Evolutionary conservation across 2,888 invertebrate genomes (phyloP).

Genomic region (Laspeyria flexula): DNA sequence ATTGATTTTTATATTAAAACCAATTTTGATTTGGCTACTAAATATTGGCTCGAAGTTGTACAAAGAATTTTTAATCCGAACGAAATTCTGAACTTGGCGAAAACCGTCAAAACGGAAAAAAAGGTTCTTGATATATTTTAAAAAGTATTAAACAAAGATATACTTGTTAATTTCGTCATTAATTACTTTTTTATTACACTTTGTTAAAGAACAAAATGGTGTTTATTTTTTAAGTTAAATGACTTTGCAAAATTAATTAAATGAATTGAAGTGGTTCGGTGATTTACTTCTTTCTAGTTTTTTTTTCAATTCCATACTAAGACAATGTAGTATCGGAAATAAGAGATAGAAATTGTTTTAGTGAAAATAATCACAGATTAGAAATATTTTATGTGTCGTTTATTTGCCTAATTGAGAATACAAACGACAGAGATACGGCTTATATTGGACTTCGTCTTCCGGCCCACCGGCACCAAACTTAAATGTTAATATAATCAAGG

Average conservation of each 20-base stretch:
- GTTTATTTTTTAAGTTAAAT: neutral
- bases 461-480: too few relatives aligned
- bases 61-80: conserved; percentile 1
- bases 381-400: too few relatives aligned
- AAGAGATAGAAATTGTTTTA: too few relatives aligned
- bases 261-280: neutral
- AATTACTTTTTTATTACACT: conserved; percentile 4
- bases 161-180: conserved; percentile 4
- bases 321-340: too few relatives aligned
- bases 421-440: too few relatives aligned
- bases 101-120: neutral
- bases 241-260: neutral
- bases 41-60: neutral
- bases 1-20: neutral
- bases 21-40: conserved; percentile 7
- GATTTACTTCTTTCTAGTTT: neutral
- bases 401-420: too few relatives aligned
- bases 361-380: too few relatives aligned
- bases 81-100: neutral
- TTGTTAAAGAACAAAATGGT: conserved; percentile 1
- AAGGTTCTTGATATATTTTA: neutral
- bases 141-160: neutral
- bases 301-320: too few relatives aligned
- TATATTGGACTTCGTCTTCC: too few relatives aligned
- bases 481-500: too few relatives aligned